A percentile compares a stretch with the other conserved stretches of the same genome.
Evolutionary conservation across 2,113 vertebrate species (phyloP).

Genomic region (Rhea pennata): DNA sequence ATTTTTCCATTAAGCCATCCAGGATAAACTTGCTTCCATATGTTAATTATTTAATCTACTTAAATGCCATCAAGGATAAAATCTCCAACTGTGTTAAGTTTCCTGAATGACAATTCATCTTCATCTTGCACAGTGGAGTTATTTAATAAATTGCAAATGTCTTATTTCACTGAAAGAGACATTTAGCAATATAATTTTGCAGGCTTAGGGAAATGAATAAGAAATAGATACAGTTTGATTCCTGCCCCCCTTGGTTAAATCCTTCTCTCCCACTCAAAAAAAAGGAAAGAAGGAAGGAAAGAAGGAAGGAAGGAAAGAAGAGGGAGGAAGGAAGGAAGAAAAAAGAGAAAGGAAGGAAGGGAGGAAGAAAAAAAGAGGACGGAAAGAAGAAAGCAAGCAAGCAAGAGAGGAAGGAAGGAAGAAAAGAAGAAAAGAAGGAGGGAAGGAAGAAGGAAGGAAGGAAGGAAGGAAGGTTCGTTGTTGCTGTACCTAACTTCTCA

Average conservation of each 20-base stretch:
- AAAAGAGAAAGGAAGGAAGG: too few relatives aligned
- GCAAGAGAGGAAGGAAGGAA: too few relatives aligned
- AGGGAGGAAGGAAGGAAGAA: too few relatives aligned
- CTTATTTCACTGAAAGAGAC: neutral
- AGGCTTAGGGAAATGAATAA: neutral
- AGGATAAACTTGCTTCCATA: neutral
- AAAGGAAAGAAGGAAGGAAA: too few relatives aligned
- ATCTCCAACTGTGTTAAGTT: neutral
- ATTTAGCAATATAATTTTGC: neutral
- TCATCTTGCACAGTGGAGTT: neutral
- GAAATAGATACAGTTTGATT: neutral
- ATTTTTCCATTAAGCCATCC: neutral
- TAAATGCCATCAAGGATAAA: neutral
- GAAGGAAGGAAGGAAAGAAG: too few relatives aligned
- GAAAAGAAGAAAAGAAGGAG: too few relatives aligned
- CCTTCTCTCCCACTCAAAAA: neutral
- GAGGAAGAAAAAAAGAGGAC: too few relatives aligned
- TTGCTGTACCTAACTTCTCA: neutral
- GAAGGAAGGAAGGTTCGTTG: neutral
- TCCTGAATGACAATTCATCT: neutral
- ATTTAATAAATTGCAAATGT: neutral
- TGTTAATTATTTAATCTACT: neutral
- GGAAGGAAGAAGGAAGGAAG: too few relatives aligned
- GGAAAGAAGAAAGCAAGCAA: too few relatives aligned
- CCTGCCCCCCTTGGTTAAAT: neutral